These are phyloP conservation scores for Synanthedon andrenaeformis DNA, from an alignment of 2,888 invertebrate species.

Conservation along the genomic window DNA sequence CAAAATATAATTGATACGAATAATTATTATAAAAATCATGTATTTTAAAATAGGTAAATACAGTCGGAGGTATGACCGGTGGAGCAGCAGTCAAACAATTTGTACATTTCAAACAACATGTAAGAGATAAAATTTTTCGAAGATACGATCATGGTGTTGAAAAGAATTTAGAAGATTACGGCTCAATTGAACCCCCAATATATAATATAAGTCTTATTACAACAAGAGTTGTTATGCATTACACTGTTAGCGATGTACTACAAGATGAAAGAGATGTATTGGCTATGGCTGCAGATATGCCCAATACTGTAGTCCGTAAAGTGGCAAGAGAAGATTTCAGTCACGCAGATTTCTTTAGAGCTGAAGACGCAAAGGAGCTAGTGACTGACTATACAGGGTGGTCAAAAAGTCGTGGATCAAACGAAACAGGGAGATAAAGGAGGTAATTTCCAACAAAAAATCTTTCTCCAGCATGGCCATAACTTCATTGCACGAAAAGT, in stretches of 20 bases:
- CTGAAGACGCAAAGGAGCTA: slow-evolving; percentile 32
- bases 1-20: too few relatives aligned
- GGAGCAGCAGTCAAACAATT: slow-evolving; percentile 43
- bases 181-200: slow-evolving; percentile 22
- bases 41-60: too few relatives aligned
- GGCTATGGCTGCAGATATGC: slow-evolving; percentile 36
- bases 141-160: slow-evolving; percentile 30
- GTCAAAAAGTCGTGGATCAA: too few relatives aligned
- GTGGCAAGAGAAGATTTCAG: slow-evolving; percentile 30
- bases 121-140: slow-evolving; percentile 33
- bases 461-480: too few relatives aligned
- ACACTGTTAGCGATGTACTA: slow-evolving; percentile 29
- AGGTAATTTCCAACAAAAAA: too few relatives aligned
- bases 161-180: slow-evolving; percentile 27
- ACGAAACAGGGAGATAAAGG: too few relatives aligned
- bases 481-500: too few relatives aligned
- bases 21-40: too few relatives aligned
- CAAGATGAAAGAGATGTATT: slow-evolving; percentile 37
- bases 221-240: slow-evolving; percentile 36
- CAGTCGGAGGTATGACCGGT: not conserved
- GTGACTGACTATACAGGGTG: slow-evolving; percentile 37
- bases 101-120: slow-evolving; percentile 48
- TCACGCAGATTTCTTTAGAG: slow-evolving; percentile 32
- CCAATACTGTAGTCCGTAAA: slow-evolving; percentile 27
- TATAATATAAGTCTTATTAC: slow-evolving; percentile 34